These are phyloP conservation scores for Monodelphis domestica DNA, from an alignment of 2,797 vertebrate genomes.

Conservation along the genomic window DNA sequence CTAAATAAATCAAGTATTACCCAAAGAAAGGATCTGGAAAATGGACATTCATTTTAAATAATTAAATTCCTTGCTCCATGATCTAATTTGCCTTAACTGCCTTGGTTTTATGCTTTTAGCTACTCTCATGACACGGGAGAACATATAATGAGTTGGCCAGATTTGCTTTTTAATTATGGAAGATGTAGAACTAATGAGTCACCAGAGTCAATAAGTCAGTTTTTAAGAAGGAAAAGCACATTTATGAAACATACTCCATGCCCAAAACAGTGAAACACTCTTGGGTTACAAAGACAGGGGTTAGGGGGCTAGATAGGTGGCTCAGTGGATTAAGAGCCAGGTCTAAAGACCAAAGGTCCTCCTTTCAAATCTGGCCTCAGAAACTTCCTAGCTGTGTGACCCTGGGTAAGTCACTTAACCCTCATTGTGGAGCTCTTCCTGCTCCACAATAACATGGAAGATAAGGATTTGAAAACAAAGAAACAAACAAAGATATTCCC, in stretches of 20 bases:
- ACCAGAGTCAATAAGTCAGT: neutral
- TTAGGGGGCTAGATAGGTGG: too few relatives aligned
- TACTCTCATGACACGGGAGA: constrained; percentile 69
- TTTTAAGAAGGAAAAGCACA: neutral
- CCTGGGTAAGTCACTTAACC: too few relatives aligned
- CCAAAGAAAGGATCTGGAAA: constrained; percentile 46
- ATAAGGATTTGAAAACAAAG: too few relatives aligned
- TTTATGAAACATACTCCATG: neutral
- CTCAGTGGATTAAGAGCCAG: too few relatives aligned
- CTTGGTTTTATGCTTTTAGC: constrained; percentile 72
- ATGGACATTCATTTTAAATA: constrained; percentile 77
- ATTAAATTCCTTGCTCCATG: constrained; percentile 71
- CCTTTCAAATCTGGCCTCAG: too few relatives aligned
- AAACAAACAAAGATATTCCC: neutral
- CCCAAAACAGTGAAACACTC: neutral
- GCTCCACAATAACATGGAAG: too few relatives aligned
- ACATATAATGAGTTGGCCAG: constrained; percentile 77
- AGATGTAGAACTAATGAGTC: constrained; percentile 64
- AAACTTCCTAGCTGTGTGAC: too few relatives aligned
- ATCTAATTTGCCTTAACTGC: constrained; percentile 70
- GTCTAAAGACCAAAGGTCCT: too few relatives aligned
- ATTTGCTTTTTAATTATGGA: constrained; percentile 81
- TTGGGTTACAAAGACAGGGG: too few relatives aligned
- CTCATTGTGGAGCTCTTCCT: too few relatives aligned
- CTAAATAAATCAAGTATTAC: constrained; percentile 29